Evolutionary conservation across 2,888 invertebrate genomes (phyloP), one percentile per base, ranked within the genome.

Genomic region (Tachina fera): DNA sequence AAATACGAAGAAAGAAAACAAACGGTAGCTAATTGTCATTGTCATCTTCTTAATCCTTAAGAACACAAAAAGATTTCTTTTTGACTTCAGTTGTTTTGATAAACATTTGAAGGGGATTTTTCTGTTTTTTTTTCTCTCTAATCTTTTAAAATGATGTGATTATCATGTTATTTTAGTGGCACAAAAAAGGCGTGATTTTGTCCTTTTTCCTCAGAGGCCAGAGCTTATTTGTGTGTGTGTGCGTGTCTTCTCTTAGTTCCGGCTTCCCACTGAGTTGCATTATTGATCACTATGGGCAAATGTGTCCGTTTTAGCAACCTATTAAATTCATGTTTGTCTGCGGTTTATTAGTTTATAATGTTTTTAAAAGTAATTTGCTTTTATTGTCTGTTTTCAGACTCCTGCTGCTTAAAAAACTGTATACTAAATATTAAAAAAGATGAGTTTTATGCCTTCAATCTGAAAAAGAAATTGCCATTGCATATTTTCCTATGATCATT

Each of bases 11-110:
- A 51, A 51, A 49, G 53, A 31, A 45, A 58, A 78, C 63, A 76
- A 86, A 76, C 76, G 79, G 86, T 83, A 80, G 86, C 79, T 72
- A 79, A 86, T 83, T 75, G 61, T 75, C 31, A 31, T 31, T 31
- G 58, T 41, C 58, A 77, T 77, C 16, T 56, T 41, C 31, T 22
- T 60, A 60, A 60, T 47, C 49, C 39, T 16, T 39, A 39, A 65
- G 56, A 39, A 65, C 58, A 58, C 19, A 65, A 58, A 3, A 51
- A 70, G 13, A 60, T 49, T 76, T 82, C 56, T 49, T 60, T 41
- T 77, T 77, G 82, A 83, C 83, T 72, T 68, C 1, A 65, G n/a
- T 65, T 65, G 60, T 13, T n/a, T 53, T 41, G 31, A 67, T 9
- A 72, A 13, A 45, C 61, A 60, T 81, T 72, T 51, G 49, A 61